Base-by-base conservation (phyloP, 2,888 invertebrate genomes). In the Lepidochrysops patricia region DNA sequence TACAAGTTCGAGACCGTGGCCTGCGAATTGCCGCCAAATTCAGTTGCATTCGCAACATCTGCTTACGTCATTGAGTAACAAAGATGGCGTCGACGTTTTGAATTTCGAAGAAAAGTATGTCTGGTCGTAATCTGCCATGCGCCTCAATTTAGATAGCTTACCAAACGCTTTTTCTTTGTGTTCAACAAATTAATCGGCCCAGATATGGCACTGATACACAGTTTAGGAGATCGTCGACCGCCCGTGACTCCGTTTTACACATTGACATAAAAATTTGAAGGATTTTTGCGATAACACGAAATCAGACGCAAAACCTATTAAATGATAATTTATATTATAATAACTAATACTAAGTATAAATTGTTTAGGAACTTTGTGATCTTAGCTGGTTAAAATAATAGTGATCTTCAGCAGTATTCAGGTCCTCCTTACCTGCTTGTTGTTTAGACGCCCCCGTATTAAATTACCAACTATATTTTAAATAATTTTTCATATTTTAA, bases 221-320 rank as follows among this genome's bases (percentile, higher is more conserved):
- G 82, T 85, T 80, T 82, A 82, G 73, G 84, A 86, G 88, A 86
- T 87, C 88, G 83, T 81, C 79, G 84, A 82, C 84, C 88, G 84
- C 70, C 88, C 88, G 64, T 88, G 88, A 87, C 88, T 86, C 76
- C 77, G 77, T 84, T 85, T 71, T 72, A 75, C 67, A 72, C 72
- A 72, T 72, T 70, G 68, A 67, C 71, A 72, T 75, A 80, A 80
- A 75, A 74, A 70, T 68, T 70, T 72, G 78, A 84, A 84, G 85
- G 85, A 80, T 84, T 77, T 79, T 69, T 66, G 72, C 71, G 86
- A 87, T 86, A 87, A 84, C 75, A 66, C 79, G 83, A 72, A 72
- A 64, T 67, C 64, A 66, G 57, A 68, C 67, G 60, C 68, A 67
- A 66, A 69, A 66, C 70, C 59, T 57, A 57, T 57, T 61, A n/a